Evolutionary conservation across 2,797 vertebrate species (phyloP), one percentile per base, ranked within the genome.

Genomic region (Sciurus carolinensis): DNA sequence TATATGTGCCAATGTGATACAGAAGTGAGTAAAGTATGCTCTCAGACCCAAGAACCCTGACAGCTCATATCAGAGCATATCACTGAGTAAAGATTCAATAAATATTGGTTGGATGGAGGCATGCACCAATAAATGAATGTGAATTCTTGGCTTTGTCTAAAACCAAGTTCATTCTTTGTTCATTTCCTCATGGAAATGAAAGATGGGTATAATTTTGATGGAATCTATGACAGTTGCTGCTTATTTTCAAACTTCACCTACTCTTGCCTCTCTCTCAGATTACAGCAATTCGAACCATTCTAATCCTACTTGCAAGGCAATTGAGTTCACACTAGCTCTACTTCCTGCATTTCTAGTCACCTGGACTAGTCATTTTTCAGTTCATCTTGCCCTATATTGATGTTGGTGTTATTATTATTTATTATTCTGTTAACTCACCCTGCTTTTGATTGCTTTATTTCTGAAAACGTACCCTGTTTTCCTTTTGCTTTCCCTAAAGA

Each of bases 381-480:
- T 44, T 57, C 30, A 52, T 81, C 5, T 62, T 7, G 15, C 5
- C 18, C 7, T 69, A 5, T 42, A 52, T 57, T 57, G 18, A 18
- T 54, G 54, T 57, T 57, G 54, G 20, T 54, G 54, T 36, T 87
- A 84, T 44, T 64, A 47, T 18, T 52, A 50, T 14, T 83, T 77
- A 3, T 81, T 42, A 3, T 81, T 42, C 11, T 72, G 4, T 52
- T 66, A 39, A 47, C 4, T 84, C 33, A 72, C 83, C 10, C 6
- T 26, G 18, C 4, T 83, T 76, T 3, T 20, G 44, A 93, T 22
- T 89, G 14, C 6, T 86, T 80, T 54, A 28, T 85, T 81, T 92
- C 52, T 36, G 83, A 71, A 93, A 92, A 54, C n/a, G 36, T 95
- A 47, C 1, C 20, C 20, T 82, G 54, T 73, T 91, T 95, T 83